Base-by-base conservation (phyloP, 2,888 invertebrate genomes). In the Corbicula japonica region DNA sequence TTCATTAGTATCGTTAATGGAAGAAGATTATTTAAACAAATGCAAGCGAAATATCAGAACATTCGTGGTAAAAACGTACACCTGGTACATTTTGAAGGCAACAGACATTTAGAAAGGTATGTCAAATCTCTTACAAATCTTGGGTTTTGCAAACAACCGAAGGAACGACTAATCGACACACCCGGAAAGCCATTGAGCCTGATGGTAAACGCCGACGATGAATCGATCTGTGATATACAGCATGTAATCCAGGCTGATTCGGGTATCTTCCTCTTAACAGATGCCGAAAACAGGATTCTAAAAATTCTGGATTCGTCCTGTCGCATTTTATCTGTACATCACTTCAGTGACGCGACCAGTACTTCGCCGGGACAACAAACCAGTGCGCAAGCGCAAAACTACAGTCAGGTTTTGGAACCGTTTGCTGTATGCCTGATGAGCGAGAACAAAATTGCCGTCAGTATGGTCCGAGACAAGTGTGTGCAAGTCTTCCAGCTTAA, bases 231-330 rank as follows among this genome's bases (percentile, higher is more conserved):
- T 23, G 66, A 66, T 38, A 23, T 66, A 10, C 66, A 54, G 18
- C 38, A 65, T 35, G 52, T 44, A 23, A 32, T 35, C 21, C 48
- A 60, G 21, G 52, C 62, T 8, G 35, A 44, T 0, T 62, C 73
- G 6, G 73, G 73, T 0, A 50, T n/a, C 32, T 32, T 78, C 46
- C 48, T 73, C 30, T n/a, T 78, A 18, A 34, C 63, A 26, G 78
- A 78, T 58, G 48, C 61, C 18, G 73, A 74, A 60, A 63, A 50
- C 26, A 77, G 68, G 46, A 34, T 26, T 6, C 50, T 72, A 12
- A 54, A 30, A 28, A 12, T 28, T 1, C n/a, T 72, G 18, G 62
- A 62, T 23, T 54, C n/a, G n/a, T n/a, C n/a, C n/a, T n/a, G n/a
- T n/a, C n/a, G n/a, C n/a, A n/a, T n/a, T n/a, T n/a, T n/a, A n/a